Percentiles rank a stretch among this genome's conserved stretches.
These are phyloP conservation scores for Maccullochella peelii DNA, from an alignment of 2,113 vertebrate genomes.

Conservation along the genomic window DNA sequence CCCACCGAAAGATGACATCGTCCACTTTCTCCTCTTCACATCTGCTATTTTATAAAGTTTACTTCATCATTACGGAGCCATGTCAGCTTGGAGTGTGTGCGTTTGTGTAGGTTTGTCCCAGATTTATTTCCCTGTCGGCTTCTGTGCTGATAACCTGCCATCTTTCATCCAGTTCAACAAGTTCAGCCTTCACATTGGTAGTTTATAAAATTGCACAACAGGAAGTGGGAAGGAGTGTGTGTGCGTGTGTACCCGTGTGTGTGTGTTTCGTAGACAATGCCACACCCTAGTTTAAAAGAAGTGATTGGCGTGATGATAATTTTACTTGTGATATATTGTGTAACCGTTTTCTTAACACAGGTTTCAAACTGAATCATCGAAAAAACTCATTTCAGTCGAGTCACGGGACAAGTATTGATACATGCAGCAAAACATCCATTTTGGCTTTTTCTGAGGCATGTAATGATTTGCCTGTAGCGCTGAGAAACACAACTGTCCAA, in stretches of 20 bases:
- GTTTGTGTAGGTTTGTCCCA: constrained; percentile 33
- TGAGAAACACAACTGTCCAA: constrained; percentile 43
- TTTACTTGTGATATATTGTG: constrained; percentile 3
- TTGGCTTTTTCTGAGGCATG: constrained; percentile 9
- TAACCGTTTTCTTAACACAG: constrained; percentile 44
- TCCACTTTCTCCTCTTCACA: constrained; percentile 59
- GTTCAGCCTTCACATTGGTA: constrained; percentile 39
- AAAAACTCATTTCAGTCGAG: constrained; percentile 15
- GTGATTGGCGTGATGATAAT: constrained; percentile 35
- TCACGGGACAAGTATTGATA: constrained; percentile 25
- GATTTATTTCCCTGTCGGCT: constrained; percentile 17
- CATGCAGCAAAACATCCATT: background rate
- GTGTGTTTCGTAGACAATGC: constrained; percentile 4
- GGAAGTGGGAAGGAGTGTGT: constrained; percentile 55
- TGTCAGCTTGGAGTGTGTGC: constrained; percentile 37
- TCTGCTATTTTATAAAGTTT: constrained; percentile 72
- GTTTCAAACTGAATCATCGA: constrained; percentile 56
- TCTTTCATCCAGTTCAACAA: constrained; percentile 69
- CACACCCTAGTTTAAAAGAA: constrained; percentile 50
- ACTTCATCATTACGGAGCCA: constrained; percentile 77
- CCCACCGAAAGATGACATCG: constrained; percentile 65
- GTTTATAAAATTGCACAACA: constrained; percentile 66
- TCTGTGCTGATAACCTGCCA: constrained; percentile 53
- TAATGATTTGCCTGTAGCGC: constrained; percentile 30
- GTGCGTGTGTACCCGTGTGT: constrained; percentile 5